phyloP scores from a whole-genome alignment of 1,140 invertebrate genomes.

The Bicyclus anynana region DNA sequence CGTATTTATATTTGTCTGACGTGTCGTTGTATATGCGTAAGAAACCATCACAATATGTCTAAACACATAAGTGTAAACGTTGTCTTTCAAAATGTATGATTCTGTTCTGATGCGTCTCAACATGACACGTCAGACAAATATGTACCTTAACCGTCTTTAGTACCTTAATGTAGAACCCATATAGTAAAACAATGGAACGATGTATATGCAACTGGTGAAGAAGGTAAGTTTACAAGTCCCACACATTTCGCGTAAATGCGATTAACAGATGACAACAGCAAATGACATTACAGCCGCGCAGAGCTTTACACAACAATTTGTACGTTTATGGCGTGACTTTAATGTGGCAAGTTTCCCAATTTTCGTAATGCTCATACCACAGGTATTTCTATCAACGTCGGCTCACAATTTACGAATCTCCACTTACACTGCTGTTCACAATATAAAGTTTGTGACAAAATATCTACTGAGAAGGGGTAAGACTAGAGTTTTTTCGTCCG shows the following conservation, averaged over 20 bases:
- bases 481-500: too few species aligned
- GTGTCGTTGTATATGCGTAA: too few species aligned
- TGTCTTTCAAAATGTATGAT: too few species aligned
- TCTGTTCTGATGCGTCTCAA: too few species aligned
- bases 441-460: too few species aligned
- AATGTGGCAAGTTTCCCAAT: constrained; percentile 6
- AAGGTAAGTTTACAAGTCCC: background rate
- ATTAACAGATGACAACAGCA: background rate
- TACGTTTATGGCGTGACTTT: constrained; percentile 8
- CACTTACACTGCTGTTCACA: background rate
- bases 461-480: too few species aligned
- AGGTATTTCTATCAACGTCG: constrained; percentile 3
- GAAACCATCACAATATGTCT: too few species aligned
- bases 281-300: background rate
- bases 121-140: background rate
- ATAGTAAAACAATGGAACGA: background rate
- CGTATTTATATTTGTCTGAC: too few species aligned
- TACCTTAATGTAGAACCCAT: too few species aligned
- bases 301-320: constrained; percentile 4
- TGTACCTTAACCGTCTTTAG: too few species aligned
- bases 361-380: constrained; percentile 6
- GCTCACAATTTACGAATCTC: background rate
- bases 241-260: background rate
- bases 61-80: too few species aligned
- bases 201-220: background rate